These are phyloP conservation scores for Thereva unica DNA, from an alignment of 2,888 invertebrate species.

Conservation along the genomic window DNA sequence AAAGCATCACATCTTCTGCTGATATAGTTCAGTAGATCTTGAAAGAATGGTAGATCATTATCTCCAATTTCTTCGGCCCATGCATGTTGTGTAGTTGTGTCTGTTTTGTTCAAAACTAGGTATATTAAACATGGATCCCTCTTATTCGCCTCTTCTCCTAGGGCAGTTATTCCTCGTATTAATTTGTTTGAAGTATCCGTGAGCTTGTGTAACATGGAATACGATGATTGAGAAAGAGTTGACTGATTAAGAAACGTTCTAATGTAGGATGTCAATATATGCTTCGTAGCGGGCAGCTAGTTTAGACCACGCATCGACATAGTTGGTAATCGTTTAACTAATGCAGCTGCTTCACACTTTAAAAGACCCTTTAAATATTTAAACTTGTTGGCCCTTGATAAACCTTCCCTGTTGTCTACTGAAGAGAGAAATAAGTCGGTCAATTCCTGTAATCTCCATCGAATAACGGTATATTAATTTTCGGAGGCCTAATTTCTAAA, in stretches of 20 bases:
- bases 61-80: conserved; percentile 1
- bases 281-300: background rate
- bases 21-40: background rate
- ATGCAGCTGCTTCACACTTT: conserved; percentile 1
- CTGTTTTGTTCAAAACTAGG: background rate
- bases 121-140: background rate
- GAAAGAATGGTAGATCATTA: background rate
- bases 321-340: background rate
- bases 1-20: background rate
- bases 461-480: no score
- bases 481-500: no score
- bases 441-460: no score
- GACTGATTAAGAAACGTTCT: background rate
- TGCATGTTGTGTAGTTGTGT: background rate
- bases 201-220: background rate
- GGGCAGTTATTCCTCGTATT: background rate
- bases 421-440: background rate
- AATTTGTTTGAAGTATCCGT: background rate
- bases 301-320: background rate
- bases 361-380: conserved; percentile 2
- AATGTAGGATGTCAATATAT: background rate
- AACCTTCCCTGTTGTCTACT: background rate
- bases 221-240: background rate
- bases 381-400: background rate
- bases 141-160: background rate